phyloP scores from a whole-genome alignment of 2,888 invertebrate species.

The Ormia ochracea region DNA sequence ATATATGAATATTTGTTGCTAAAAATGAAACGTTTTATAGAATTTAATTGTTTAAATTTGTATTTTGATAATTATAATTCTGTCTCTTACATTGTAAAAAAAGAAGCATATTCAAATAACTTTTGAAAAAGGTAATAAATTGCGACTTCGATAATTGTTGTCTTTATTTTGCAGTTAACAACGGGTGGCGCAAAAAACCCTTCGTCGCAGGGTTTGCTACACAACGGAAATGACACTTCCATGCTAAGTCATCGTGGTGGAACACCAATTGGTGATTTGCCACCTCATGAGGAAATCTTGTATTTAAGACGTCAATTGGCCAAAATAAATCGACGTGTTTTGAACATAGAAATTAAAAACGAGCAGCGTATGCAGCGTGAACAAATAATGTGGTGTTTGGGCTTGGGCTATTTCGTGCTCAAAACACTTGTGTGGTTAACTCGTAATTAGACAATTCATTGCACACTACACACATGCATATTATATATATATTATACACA shows the following conservation, averaged over 20 bases:
- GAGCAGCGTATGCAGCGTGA: slow-evolving; percentile 90
- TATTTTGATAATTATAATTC: no score
- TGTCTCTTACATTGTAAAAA: no score
- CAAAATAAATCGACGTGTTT: slow-evolving; percentile 90
- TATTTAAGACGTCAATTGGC: slow-evolving; percentile 91
- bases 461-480: not conserved
- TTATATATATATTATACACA: slow-evolving; percentile 1
- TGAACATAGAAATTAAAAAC: slow-evolving; percentile 91
- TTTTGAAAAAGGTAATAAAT: no score
- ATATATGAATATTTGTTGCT: no score
- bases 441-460: slow-evolving; percentile 76
- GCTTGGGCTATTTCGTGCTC: slow-evolving; percentile 89
- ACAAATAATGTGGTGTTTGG: slow-evolving; percentile 88
- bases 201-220: slow-evolving; percentile 67
- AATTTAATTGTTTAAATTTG: no score
- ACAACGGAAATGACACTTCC: slow-evolving; percentile 70
- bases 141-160: not conserved
- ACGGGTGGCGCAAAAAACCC: slow-evolving; percentile 73
- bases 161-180: slow-evolving; percentile 66
- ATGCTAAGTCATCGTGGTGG: slow-evolving; percentile 79
- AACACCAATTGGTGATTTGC: slow-evolving; percentile 83
- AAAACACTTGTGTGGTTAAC: slow-evolving; percentile 91
- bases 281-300: slow-evolving; percentile 87
- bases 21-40: no score
- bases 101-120: no score